Evolutionary conservation across 37 sponge, comb jelly and placozoan genomes (phyloP).

Genomic region (Tethya wilhelma): DNA sequence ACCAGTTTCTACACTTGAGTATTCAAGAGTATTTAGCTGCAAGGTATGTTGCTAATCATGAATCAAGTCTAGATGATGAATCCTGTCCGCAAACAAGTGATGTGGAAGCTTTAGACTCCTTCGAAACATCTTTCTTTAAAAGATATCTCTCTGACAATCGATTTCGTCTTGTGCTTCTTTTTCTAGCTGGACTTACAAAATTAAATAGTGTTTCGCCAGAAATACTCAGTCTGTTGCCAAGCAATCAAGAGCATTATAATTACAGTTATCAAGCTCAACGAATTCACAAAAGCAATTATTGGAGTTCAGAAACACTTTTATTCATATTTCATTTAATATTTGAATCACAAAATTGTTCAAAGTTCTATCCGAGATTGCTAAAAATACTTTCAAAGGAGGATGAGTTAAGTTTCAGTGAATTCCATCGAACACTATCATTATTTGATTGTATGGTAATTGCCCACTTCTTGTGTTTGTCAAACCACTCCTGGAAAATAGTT

Average conservation of each 20-base stretch:
- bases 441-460: not conserved
- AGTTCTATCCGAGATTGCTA: not conserved
- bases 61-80: not conserved
- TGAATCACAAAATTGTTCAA: conserved; percentile 20
- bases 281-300: no score
- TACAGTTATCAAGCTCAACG: no score
- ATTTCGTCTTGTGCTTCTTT: not conserved
- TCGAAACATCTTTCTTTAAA: not conserved
- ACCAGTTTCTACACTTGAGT: conserved; percentile 1
- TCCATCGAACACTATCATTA: not conserved
- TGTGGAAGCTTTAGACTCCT: not conserved
- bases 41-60: not conserved
- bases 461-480: not conserved
- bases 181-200: not conserved
- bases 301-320: no score
- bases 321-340: not conserved
- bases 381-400: not conserved
- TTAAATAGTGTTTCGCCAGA: not conserved
- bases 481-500: not conserved
- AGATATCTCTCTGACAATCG: not conserved
- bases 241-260: no score
- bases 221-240: no score
- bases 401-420: not conserved
- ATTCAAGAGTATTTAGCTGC: conserved; percentile 9
- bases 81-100: not conserved